These are phyloP conservation scores for Scaptomyza cyrtandrae DNA, from an alignment of 2,888 invertebrate genomes.

Conservation along the genomic window DNA sequence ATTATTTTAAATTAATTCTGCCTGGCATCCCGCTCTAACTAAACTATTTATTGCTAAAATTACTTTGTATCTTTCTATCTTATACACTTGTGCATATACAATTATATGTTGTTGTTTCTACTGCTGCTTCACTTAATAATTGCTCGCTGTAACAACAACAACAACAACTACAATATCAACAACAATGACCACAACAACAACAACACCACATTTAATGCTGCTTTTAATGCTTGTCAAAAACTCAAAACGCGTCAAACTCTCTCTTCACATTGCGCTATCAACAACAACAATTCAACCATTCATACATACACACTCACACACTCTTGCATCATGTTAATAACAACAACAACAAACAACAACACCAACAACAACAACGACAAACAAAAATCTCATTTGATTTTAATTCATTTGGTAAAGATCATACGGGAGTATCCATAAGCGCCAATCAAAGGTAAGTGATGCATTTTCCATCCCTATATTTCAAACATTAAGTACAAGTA, in stretches of 20 bases:
- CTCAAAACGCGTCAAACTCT: slow-evolving; percentile 33
- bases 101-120: slow-evolving; percentile 52
- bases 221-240: slow-evolving; percentile 40
- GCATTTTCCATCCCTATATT: slow-evolving; percentile 10
- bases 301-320: slow-evolving; percentile 32
- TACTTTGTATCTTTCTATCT: slow-evolving; percentile 35
- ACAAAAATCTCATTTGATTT: slow-evolving; percentile 51
- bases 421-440: slow-evolving; percentile 84
- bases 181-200: slow-evolving; percentile 25
- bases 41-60: slow-evolving; percentile 21
- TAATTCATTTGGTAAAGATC: slow-evolving; percentile 80
- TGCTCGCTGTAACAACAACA: slow-evolving; percentile 57
- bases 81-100: slow-evolving; percentile 43
- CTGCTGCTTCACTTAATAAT: slow-evolving; percentile 62
- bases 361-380: slow-evolving; percentile 46
- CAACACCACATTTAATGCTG: slow-evolving; percentile 36
- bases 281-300: slow-evolving; percentile 29
- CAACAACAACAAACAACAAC: slow-evolving; percentile 22
- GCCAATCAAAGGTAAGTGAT: slow-evolving; percentile 84
- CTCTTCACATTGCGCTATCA: slow-evolving; percentile 30
- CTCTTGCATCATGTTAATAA: slow-evolving; percentile 40
- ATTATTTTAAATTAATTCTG: slow-evolving; percentile 57
- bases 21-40: slow-evolving; percentile 24
- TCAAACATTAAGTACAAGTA: slow-evolving; percentile 13
- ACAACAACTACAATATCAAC: slow-evolving; percentile 49